Percentiles rank a stretch among this genome's conserved stretches.
phyloP scores from a whole-genome alignment of 2,797 vertebrate species.

The Steatocranus sp. region DNA sequence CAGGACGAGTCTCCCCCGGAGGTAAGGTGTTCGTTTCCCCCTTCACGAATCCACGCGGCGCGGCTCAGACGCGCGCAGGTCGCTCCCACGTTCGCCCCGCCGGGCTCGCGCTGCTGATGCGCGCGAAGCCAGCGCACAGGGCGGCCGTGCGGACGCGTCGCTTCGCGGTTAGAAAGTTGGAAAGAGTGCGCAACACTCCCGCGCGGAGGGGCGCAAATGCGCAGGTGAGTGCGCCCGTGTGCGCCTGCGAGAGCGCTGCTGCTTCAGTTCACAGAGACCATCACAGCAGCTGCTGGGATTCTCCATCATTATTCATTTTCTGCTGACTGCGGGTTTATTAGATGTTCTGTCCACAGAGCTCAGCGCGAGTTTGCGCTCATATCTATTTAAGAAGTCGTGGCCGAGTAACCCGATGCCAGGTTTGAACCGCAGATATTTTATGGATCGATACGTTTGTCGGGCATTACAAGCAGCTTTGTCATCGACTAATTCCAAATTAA shows the following conservation, averaged over 20 bases:
- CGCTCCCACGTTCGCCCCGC: background rate
- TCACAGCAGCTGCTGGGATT: background rate
- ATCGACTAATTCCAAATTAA: background rate
- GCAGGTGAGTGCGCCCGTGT: background rate
- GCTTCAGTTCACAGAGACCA: background rate
- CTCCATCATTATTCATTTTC: background rate
- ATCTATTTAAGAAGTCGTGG: background rate
- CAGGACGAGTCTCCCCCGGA: background rate
- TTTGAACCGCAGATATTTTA: background rate
- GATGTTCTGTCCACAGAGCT: background rate
- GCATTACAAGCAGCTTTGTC: rapidly evolving
- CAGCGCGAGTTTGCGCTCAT: background rate
- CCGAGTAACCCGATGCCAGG: too few relatives aligned
- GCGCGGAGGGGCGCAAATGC: background rate
- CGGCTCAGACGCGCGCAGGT: background rate
- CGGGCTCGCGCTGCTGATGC: background rate
- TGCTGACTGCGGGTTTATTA: background rate
- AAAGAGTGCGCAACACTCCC: background rate
- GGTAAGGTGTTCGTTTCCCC: constrained; percentile 16
- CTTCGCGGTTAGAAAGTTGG: background rate
- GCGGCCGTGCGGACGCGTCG: background rate
- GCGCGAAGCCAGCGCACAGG: background rate
- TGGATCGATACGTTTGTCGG: background rate
- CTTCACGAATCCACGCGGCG: background rate
- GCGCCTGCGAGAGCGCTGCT: background rate